These are phyloP conservation scores for Callaeas wilsoni DNA, from an alignment of 2,113 vertebrate species.

Conservation along the genomic window DNA sequence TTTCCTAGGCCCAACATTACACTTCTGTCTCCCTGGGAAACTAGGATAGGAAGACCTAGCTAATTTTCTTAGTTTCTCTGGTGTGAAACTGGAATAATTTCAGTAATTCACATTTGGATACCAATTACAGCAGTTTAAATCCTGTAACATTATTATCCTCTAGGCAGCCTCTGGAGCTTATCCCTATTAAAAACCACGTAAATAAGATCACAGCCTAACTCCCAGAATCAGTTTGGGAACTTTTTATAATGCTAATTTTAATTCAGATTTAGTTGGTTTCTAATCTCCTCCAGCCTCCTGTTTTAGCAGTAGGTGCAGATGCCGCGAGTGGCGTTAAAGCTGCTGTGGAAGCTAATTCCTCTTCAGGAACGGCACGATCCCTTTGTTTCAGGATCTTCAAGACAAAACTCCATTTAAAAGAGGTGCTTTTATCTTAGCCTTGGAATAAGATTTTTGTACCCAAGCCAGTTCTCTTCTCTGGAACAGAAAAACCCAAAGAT, in stretches of 20 bases:
- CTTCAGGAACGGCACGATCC: not conserved
- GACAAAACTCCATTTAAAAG: not conserved
- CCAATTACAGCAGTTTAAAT: not conserved
- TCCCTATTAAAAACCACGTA: not conserved
- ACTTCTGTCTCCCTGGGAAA: not conserved
- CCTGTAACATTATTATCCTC: not conserved
- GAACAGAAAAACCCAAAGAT: not conserved
- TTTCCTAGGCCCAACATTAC: not conserved
- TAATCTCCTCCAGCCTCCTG: not conserved
- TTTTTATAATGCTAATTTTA: conserved; percentile 13
- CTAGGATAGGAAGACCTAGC: not conserved
- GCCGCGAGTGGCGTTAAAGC: not conserved
- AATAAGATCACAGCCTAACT: not conserved
- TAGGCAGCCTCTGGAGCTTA: not conserved
- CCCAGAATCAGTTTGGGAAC: not conserved
- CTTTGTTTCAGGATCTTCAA: not conserved
- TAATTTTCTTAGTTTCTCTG: not conserved
- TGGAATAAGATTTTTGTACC: not conserved
- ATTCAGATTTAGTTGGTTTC: not conserved
- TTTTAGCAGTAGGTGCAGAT: not conserved
- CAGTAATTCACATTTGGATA: not conserved
- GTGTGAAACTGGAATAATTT: not conserved
- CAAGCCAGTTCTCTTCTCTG: not conserved
- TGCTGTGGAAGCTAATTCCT: not conserved
- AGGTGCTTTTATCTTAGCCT: not conserved